Base-by-base conservation (phyloP, 2,113 vertebrate genomes). In the Poeciliopsis retropinna region DNA sequence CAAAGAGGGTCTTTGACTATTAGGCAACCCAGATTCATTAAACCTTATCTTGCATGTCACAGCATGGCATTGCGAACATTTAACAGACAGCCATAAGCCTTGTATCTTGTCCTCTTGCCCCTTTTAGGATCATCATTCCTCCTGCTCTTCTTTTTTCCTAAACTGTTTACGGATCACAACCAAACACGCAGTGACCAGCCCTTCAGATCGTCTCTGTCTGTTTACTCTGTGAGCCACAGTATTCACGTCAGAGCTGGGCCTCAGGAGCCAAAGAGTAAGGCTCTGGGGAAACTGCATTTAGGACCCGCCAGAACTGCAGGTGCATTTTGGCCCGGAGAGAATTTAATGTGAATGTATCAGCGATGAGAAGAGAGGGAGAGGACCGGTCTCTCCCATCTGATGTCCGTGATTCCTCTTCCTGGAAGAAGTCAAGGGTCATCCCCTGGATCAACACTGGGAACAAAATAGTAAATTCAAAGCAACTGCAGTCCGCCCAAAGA, bases 161-260 rank as follows among this genome's bases (percentile, higher is more conserved):
- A 84, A 83, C 70, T 94, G 92, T 94, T 94, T 94, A 94, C 88
- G 92, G 83, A 90, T 81, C 62, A 78, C 64, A 61, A 85, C 76
- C 87, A 83, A 91, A 87, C 86, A 83, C 70, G 73, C 78, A 74
- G 80, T 85, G 85, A 92, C 87, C 85, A 72, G 79, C 79, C 87
- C 75, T 41, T 71, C 76, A 83, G 84, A 89, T 88, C 75, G 64
- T 86, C 79, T 89, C 65, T 83, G 87, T 88, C 75, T 92, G 91
- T 93, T 93, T 93, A 90, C 74, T 70, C 72, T 82, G 67, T 60
- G 41, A 76, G 72, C 71, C 78, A 37, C 68, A 30, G 80, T 63
- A 85, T 34, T 69, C 74, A 87, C 76, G 83, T 88, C 89, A 90
- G 61, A 51, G 51, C 76, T 82, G 81, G 84, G 88, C 84, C 81